phyloP scores from a whole-genome alignment of 2,888 invertebrate genomes.

The Eurois occulta region DNA sequence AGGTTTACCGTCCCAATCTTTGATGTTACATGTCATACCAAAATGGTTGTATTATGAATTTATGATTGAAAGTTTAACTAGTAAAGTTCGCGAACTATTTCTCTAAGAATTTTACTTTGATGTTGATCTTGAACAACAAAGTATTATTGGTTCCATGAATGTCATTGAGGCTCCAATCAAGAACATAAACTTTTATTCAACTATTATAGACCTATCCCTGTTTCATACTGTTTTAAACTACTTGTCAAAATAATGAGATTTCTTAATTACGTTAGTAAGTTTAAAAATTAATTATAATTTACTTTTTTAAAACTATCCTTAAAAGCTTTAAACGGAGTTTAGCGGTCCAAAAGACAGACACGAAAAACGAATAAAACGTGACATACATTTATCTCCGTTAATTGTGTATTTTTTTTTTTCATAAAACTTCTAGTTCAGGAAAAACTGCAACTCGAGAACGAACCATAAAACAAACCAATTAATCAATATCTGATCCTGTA shows the following conservation, averaged over 20 bases:
- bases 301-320: no score
- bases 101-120: not conserved
- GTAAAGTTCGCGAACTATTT: not conserved
- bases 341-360: not conserved
- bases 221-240: not conserved
- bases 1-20: not conserved
- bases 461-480: not conserved
- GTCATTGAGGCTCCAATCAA: no score
- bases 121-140: not conserved
- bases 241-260: not conserved
- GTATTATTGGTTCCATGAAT: not conserved
- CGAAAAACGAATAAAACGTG: not conserved
- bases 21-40: not conserved
- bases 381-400: not conserved
- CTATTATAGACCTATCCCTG: not conserved
- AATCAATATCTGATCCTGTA: constrained; percentile 2
- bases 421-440: not conserved
- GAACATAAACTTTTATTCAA: no score
- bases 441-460: not conserved
- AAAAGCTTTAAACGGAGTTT: not conserved
- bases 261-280: not conserved
- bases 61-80: not conserved
- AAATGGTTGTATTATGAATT: not conserved
- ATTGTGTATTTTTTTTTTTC: not conserved
- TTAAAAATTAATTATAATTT: no score